These are phyloP conservation scores for Halictus ligatus DNA, from an alignment of 2,888 invertebrate genomes.

Conservation along the genomic window DNA sequence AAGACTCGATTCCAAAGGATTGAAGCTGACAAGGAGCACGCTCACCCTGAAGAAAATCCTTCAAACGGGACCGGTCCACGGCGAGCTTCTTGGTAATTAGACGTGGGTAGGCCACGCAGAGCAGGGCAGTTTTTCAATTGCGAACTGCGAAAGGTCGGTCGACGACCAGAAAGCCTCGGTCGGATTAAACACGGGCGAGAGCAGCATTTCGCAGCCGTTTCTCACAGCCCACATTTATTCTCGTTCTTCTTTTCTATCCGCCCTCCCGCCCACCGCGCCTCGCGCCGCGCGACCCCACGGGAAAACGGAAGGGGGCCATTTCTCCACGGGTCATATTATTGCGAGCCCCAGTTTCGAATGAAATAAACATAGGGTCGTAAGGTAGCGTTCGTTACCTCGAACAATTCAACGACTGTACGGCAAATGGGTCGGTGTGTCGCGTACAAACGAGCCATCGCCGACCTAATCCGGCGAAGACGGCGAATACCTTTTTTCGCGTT, in stretches of 20 bases:
- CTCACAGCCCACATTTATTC: constrained; percentile 3
- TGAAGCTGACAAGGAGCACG: constrained; percentile 12
- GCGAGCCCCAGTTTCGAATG: constrained; percentile 33
- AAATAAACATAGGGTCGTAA: constrained; percentile 45
- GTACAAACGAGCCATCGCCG: constrained; percentile 5
- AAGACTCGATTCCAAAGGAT: constrained; percentile 39
- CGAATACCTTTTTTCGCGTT: constrained; percentile 1
- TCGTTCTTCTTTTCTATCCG: constrained; percentile 8
- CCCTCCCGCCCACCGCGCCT: neutral
- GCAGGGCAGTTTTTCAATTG: constrained; percentile 20
- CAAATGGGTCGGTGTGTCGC: constrained; percentile 33
- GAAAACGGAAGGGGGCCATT: constrained; percentile 6
- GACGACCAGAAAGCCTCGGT: neutral
- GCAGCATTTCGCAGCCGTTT: neutral
- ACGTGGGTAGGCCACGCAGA: neutral
- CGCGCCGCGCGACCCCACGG: too few relatives aligned
- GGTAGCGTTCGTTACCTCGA: constrained; percentile 10
- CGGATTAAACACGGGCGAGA: constrained; percentile 18
- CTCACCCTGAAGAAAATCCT: neutral
- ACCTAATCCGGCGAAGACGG: constrained; percentile 2
- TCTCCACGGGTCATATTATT: constrained; percentile 5
- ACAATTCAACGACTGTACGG: constrained; percentile 17
- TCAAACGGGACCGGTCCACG: constrained; percentile 19
- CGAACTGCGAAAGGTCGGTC: constrained; percentile 16
- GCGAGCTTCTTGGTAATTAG: constrained; percentile 16